These are phyloP conservation scores for Craniophora ligustri DNA, from an alignment of 2,888 invertebrate species.

Conservation along the genomic window DNA sequence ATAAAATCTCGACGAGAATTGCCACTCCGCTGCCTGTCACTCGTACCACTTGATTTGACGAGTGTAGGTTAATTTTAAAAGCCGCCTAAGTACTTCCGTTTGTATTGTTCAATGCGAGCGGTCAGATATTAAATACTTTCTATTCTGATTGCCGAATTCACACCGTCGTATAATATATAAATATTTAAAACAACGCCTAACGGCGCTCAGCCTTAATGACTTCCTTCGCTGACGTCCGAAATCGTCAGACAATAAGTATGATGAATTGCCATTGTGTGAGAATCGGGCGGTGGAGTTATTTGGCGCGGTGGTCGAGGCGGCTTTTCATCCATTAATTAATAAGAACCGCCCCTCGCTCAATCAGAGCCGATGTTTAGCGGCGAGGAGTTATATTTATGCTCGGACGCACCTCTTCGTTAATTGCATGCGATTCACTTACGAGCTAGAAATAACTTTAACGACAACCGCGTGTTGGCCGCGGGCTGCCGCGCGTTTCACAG, in stretches of 20 bases:
- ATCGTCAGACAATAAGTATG: conserved; percentile 86
- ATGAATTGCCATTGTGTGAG: conserved; percentile 85
- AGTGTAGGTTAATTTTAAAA: conserved; percentile 64
- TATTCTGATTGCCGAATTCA: conserved; percentile 68
- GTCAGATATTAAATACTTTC: conserved; percentile 57
- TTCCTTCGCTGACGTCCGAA: conserved; percentile 84
- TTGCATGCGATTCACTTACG: conserved; percentile 80
- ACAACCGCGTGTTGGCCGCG: conserved; percentile 66
- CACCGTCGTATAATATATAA: conserved; percentile 68
- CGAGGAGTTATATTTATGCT: conserved; percentile 79
- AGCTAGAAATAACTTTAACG: conserved; percentile 74
- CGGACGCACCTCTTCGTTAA: conserved; percentile 80
- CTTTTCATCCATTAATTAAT: conserved; percentile 85
- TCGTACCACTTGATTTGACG: conserved; percentile 63
- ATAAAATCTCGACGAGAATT: conserved; percentile 76
- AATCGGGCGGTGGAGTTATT: conserved; percentile 75
- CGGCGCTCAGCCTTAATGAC: conserved; percentile 76
- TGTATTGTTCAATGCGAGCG: conserved; percentile 56
- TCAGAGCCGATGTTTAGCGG: conserved; percentile 79
- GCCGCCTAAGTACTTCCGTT: conserved; percentile 63
- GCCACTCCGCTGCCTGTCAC: conserved; percentile 72
- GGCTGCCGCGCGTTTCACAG: conserved; percentile 54
- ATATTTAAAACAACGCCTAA: conserved; percentile 75
- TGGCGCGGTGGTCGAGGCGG: conserved; percentile 78
- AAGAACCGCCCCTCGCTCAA: conserved; percentile 82